These are phyloP conservation scores for Parauchenoglanis punctatus DNA, from an alignment of 2,797 vertebrate genomes.

Conservation along the genomic window DNA sequence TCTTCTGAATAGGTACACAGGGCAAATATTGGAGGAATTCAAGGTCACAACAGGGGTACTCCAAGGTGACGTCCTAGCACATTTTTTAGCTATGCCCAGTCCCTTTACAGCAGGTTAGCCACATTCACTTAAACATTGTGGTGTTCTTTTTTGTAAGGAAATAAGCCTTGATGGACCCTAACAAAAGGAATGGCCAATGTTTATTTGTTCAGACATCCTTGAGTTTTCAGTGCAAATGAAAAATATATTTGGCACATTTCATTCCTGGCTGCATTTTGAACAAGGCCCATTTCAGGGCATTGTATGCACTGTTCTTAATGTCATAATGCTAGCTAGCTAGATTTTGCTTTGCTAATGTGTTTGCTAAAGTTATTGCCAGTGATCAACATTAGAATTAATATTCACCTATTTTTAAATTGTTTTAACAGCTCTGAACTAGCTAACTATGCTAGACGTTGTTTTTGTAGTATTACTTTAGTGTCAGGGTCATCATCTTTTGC, in stretches of 20 bases:
- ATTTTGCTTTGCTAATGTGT: too few species aligned
- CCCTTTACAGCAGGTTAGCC: not conserved
- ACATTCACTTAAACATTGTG: not conserved
- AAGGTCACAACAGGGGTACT: too few species aligned
- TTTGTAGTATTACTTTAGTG: not conserved
- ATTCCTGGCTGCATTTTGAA: not conserved
- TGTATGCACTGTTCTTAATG: too few species aligned
- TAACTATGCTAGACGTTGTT: not conserved
- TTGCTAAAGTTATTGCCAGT: too few species aligned
- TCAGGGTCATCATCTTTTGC: not conserved
- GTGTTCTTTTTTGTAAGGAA: not conserved
- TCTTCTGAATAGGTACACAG: too few species aligned
- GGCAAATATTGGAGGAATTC: too few species aligned
- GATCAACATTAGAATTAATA: too few species aligned
- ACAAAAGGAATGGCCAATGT: not conserved
- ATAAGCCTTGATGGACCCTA: not conserved
- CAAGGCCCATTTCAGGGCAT: not conserved
- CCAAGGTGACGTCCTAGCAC: too few species aligned
- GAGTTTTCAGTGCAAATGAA: not conserved
- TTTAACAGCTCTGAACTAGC: too few species aligned
- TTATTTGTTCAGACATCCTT: not conserved
- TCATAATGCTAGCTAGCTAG: too few species aligned
- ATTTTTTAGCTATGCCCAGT: not conserved
- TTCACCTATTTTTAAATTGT: too few species aligned
- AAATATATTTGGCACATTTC: not conserved